These are phyloP conservation scores for Ciconia boyciana DNA, from an alignment of 2,113 vertebrate species.

Conservation along the genomic window DNA sequence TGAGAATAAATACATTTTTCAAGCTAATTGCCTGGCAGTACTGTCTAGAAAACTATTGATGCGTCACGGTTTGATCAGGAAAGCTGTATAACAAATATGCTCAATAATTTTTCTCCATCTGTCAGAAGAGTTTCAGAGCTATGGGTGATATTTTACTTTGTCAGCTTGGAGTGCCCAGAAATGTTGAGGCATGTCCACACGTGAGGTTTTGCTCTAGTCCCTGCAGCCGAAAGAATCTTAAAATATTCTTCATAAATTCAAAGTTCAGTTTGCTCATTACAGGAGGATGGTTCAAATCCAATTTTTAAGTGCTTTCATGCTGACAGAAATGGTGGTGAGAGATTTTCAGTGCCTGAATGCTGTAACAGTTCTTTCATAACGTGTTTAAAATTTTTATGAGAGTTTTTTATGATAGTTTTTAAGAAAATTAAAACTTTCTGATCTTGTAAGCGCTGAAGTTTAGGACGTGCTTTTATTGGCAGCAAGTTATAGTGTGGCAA, in stretches of 20 bases:
- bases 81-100: not conserved
- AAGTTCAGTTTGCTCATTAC: not conserved
- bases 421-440: not conserved
- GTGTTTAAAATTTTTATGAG: not conserved
- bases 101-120: not conserved
- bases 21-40: not conserved
- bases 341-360: not conserved
- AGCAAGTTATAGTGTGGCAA: not conserved
- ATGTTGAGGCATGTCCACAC: constrained; percentile 7
- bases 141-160: constrained; percentile 23
- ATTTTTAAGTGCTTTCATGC: not conserved
- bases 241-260: constrained; percentile 6
- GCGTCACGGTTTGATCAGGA: fast-evolving
- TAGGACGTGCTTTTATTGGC: not conserved
- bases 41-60: not conserved
- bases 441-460: not conserved
- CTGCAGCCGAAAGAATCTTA: not conserved
- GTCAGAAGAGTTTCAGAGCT: not conserved
- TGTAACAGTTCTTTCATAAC: not conserved
- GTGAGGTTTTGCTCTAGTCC: not conserved
- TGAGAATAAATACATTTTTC: not conserved
- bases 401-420: not conserved
- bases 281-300: not conserved
- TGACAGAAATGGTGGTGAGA: constrained; percentile 35
- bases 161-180: not conserved